Evolutionary conservation across 1,140 invertebrate species (phyloP), one percentile per base, ranked within the genome.

Genomic region (Whitmania pigra): DNA sequence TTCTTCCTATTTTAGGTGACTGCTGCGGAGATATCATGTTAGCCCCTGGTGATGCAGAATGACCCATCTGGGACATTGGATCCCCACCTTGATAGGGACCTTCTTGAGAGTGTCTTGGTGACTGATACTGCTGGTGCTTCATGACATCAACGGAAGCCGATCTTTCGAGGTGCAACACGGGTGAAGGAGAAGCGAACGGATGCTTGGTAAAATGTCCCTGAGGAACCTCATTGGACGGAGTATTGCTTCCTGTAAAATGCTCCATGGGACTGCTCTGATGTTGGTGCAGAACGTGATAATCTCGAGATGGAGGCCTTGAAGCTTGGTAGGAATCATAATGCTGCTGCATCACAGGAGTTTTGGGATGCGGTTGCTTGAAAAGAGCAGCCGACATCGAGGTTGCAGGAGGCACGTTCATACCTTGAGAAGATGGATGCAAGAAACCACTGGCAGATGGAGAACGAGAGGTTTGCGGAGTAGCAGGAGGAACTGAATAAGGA

Each of bases 121-220:
- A 63, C 29, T 63, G 57, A 31, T 63, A 63, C 20, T 63, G 57
- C 29, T 63, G 57, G 11, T 63, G 57, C 20, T 63, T 63, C 29
- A 63, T 25, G 29, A 31, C 22, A n/a, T 63, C 57, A n/a, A 63
- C 57, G 6, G 57, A 63, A 25, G 22, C 57, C 2, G 57, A 22
- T n/a, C 57, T 63, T 22, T 63, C 57, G 6, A 63, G 22, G 11
- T 13, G 22, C 29, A 31, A 31, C 6, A 18, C 9, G 9, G 29
- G 57, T n/a, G 57, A 63, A 63, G 57, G 57, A 25, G 57, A 63
- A 31, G 57, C 13, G 18, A 63, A 63, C 27, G 73, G 68, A 25
- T 70, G 73, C 71, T 67, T 71, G 63, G 29, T 25, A 60, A 27
- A 75, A 67, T 60, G 75, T 54, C 53, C 71, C 53, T 53, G 68